Evolutionary conservation across 2,888 invertebrate genomes (phyloP).

Genomic region (Eubasilissa splendida): DNA sequence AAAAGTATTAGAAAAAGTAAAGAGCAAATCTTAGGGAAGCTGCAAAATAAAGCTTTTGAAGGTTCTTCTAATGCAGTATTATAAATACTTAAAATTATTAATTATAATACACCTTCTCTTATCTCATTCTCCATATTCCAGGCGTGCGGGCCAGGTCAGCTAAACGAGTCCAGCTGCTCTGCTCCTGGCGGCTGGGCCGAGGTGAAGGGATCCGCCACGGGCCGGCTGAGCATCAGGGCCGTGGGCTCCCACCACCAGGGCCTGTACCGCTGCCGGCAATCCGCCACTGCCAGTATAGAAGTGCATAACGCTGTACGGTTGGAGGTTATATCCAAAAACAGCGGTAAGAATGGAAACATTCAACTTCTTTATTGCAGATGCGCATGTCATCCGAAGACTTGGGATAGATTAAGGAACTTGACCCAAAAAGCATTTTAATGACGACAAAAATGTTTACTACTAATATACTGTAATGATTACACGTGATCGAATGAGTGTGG

Average conservation of each 20-base stretch:
- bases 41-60: no score
- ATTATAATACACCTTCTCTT: no score
- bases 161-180: conserved; percentile 44
- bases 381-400: not conserved
- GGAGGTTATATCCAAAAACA: conserved; percentile 44
- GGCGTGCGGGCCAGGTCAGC: conserved; percentile 49
- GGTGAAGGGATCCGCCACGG: not conserved
- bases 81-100: no score
- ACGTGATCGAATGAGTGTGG: no score
- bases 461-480: not conserved
- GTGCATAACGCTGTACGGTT: conserved; percentile 52
- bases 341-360: not conserved
- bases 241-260: conserved; percentile 47
- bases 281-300: conserved; percentile 50
- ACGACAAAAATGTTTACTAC: not conserved
- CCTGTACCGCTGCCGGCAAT: conserved; percentile 55
- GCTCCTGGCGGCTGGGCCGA: conserved; percentile 20
- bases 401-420: not conserved
- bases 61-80: no score
- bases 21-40: no score
- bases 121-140: conserved; percentile 18
- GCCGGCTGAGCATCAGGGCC: conserved; percentile 35
- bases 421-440: not conserved
- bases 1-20: no score
- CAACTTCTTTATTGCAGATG: not conserved